phyloP scores from a whole-genome alignment of 2,797 vertebrate species.

The Protosalanx chinensis region DNA sequence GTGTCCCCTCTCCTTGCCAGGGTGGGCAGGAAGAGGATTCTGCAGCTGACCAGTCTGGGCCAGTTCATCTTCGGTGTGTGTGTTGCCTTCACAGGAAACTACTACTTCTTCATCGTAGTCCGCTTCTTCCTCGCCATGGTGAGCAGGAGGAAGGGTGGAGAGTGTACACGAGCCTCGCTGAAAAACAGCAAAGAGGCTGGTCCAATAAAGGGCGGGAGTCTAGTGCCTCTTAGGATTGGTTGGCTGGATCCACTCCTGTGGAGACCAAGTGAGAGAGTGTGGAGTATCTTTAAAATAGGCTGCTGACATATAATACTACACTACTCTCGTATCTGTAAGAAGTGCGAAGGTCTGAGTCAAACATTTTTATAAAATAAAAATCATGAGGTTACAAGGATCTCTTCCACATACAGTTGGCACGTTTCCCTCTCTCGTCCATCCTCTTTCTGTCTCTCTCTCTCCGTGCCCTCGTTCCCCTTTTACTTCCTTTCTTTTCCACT shows the following conservation, averaged over 20 bases:
- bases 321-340: not conserved
- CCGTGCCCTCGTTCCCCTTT: not conserved
- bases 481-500: not conserved
- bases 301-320: not conserved
- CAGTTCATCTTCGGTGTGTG: conserved; percentile 83
- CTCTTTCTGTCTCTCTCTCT: not conserved
- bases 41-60: conserved; percentile 82
- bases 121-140: conserved; percentile 92
- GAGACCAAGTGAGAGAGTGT: too few relatives aligned
- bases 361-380: too few relatives aligned
- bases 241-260: not conserved
- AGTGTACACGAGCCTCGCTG: too few relatives aligned
- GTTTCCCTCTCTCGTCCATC: conserved; percentile 12
- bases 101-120: conserved; percentile 79
- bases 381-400: too few relatives aligned
- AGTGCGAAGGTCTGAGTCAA: too few relatives aligned
- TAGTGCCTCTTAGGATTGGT: not conserved
- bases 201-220: too few relatives aligned
- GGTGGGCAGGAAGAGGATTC: conserved; percentile 79
- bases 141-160: conserved; percentile 52
- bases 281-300: not conserved
- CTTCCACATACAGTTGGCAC: too few relatives aligned
- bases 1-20: conserved; percentile 57
- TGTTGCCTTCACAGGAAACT: conserved; percentile 84
- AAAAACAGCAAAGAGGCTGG: too few relatives aligned